Evolutionary conservation across 2,888 invertebrate genomes (phyloP), one percentile per base, ranked within the genome.

Genomic region (Idaea biselata): DNA sequence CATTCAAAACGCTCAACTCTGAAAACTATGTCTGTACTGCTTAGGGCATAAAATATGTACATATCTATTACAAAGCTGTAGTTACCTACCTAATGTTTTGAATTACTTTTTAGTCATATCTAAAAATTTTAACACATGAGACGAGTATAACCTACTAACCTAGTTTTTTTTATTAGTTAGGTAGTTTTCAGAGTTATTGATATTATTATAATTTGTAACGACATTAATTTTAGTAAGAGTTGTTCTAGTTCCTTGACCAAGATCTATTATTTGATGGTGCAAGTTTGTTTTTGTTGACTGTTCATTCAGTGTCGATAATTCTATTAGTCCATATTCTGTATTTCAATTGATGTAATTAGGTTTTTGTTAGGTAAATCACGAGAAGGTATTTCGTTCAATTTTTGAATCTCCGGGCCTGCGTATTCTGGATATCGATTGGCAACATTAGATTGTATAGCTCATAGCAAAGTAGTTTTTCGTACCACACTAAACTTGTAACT

Each of bases 191-290:
- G 32, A 4, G 11, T 44, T 44, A 44, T 44, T 44, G 11, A 44
- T 44, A 44, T 44, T 14, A 44, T 32, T 8, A 8, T 32, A 44
- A 25, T 25, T 44, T 44, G 11, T 44, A 44, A 7, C 14, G 44
- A 2, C 11, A 44, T 44, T 44, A 25, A 25, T 44, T 44, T 44
- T 44, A 14, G 44, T 44, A 44, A 44, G 44, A 44, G 44, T 44
- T 44, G 44, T 8, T 7, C 44, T 14, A 44, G 14, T 63, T 67
- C 79, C 79, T 78, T 79, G 79, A 76, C 79, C 79, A 71, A 70
- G 44, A 14, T 44, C 44, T 61, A 71, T 71, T 68, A 25, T 44
- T 63, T 54, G 65, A 67, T 73, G 73, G 71, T 67, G 75, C 70
- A 73, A 70, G 65, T 68, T 44, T 69, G 62, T 75, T 75, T 73